These are phyloP conservation scores for Catostylus mosaicus DNA, from an alignment of 30 jellyfish, hydroid and myxozoan genomes.

Conservation along the genomic window DNA sequence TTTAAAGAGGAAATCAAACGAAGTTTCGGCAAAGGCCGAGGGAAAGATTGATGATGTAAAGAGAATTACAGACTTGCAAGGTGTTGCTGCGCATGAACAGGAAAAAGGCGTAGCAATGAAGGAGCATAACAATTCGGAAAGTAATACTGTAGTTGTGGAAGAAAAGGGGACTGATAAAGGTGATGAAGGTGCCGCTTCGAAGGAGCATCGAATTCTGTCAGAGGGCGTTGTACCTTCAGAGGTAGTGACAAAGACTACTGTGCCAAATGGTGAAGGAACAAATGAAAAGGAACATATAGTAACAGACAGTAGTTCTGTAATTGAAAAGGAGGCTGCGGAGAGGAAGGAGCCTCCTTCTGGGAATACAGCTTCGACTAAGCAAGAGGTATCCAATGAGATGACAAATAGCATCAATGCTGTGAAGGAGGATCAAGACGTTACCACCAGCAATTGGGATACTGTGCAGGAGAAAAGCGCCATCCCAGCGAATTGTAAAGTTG, in stretches of 20 bases:
- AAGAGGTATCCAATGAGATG: background rate
- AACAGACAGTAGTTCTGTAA: too few relatives aligned
- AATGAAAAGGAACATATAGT: background rate
- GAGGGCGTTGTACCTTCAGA: background rate
- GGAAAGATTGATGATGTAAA: background rate
- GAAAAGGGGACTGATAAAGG: background rate
- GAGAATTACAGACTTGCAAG: too few relatives aligned
- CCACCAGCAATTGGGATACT: too few relatives aligned
- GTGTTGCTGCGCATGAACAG: background rate
- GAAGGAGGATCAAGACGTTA: too few relatives aligned
- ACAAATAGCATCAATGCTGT: background rate
- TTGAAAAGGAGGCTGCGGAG: background rate
- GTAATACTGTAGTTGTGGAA: background rate
- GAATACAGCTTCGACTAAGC: background rate
- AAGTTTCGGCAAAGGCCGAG: background rate
- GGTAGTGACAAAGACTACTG: too few relatives aligned
- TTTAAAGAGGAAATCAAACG: slow-evolving; percentile 17
- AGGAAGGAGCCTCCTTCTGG: background rate
- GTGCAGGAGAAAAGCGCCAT: background rate
- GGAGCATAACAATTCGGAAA: background rate
- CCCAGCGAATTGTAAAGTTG: background rate
- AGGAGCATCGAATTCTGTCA: background rate
- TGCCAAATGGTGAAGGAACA: background rate
- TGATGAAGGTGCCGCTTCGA: background rate
- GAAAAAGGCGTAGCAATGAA: background rate